These are phyloP conservation scores for Chaetodon auriga DNA, from an alignment of 2,113 vertebrate species.

Conservation along the genomic window DNA sequence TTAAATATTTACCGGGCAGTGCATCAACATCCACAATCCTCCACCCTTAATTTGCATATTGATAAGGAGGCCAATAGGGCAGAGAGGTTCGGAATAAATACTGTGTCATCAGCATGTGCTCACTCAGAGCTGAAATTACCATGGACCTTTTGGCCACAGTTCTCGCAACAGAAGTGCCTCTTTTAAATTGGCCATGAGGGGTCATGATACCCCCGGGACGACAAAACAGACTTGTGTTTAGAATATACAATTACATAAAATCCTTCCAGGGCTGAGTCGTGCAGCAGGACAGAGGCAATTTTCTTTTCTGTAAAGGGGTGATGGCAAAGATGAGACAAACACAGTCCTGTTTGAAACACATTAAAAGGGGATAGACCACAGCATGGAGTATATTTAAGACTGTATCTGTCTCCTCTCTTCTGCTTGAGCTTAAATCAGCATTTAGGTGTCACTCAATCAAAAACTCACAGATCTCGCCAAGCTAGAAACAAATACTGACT, in stretches of 20 bases:
- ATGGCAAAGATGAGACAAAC: constrained; percentile 19
- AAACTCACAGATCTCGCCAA: not conserved
- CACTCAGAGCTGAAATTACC: constrained; percentile 75
- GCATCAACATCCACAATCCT: constrained; percentile 67
- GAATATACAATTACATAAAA: constrained; percentile 41
- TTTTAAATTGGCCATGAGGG: constrained; percentile 71
- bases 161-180: constrained; percentile 57
- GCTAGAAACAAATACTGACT: not conserved
- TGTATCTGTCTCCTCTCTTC: constrained; percentile 4
- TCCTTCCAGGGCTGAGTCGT: constrained; percentile 24
- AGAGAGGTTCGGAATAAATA: constrained; percentile 78
- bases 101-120: constrained; percentile 75
- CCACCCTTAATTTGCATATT: constrained; percentile 80
- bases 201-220: constrained; percentile 39
- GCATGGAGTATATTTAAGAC: not conserved
- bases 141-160: constrained; percentile 69
- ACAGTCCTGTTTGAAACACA: not conserved
- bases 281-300: not conserved
- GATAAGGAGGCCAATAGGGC: constrained; percentile 79
- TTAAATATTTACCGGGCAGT: constrained; percentile 78
- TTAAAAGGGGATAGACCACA: not conserved
- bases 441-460: too few relatives aligned
- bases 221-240: constrained; percentile 54
- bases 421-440: too few relatives aligned
- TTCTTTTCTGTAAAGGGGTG: constrained; percentile 23